A percentile compares a stretch with the other conserved stretches of the same genome.
Conservation (phyloP, 1,140 invertebrate genomes). For the Chrysopa pallens region DNA sequence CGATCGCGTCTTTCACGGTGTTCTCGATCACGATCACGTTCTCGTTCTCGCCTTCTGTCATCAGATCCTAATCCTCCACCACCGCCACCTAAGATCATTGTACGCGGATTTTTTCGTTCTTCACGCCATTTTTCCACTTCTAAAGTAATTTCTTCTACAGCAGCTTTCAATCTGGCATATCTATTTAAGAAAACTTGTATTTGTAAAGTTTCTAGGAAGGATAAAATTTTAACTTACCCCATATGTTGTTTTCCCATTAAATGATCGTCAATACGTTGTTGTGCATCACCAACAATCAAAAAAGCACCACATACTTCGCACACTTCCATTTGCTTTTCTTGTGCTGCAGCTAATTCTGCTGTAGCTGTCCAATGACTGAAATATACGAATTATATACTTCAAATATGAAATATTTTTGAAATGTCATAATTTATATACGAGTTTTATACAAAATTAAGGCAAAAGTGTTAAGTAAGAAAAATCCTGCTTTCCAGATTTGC, state of each 20-base stretch:
- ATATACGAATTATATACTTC: conserved; percentile 4
- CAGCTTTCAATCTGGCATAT: conserved; percentile 40
- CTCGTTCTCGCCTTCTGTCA: conserved; percentile 4
- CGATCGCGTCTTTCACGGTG: conserved; percentile 36
- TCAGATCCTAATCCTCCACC: conserved; percentile 8
- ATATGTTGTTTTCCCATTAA: conserved; percentile 95
- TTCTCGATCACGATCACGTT: conserved; percentile 32
- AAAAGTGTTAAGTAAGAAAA: too few species aligned
- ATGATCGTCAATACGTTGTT: conserved; percentile 94
- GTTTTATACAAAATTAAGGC: too few species aligned
- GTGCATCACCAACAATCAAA: conserved; percentile 94
- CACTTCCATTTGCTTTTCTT: conserved; percentile 97
- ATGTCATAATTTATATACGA: too few species aligned
- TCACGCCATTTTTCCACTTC: conserved; percentile 14
- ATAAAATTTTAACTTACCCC: conserved; percentile 69
- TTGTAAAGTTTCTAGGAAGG: too few species aligned
- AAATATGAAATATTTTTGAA: too few species aligned
- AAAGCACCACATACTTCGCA: conserved; percentile 97
- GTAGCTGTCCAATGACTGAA: conserved; percentile 39
- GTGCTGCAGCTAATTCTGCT: conserved; percentile 62
- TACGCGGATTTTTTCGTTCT: conserved; percentile 7
- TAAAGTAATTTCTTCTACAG: conserved; percentile 37
- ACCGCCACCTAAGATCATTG: conserved; percentile 1
- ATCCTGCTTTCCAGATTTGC: too few species aligned
- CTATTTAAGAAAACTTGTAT: conserved; percentile 13